Evolutionary conservation across 1,140 invertebrate species (phyloP), one percentile per base, ranked within the genome.

Genomic region (Heliothis virescens): DNA sequence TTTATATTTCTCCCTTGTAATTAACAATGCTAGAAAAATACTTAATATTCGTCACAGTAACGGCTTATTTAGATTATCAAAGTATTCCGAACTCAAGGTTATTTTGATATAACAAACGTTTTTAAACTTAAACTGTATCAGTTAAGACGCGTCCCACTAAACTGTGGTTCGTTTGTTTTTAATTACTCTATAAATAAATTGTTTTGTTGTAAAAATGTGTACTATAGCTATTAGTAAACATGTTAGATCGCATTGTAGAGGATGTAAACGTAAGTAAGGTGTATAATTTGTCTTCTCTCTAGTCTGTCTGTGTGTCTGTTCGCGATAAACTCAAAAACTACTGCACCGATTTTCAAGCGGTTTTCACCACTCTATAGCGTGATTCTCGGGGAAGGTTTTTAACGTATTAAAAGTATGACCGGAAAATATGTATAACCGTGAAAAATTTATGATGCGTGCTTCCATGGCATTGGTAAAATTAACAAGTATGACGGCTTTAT

Each of bases 151-250:
- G 5, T 41, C 41, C 41, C 7, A 41, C 29, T n/a, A 62, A 34
- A 62, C 29, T 41, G 15, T 41, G 60, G 29, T 16, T 41, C 29
- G 10, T 41, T 34, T 15, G 5, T 62, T n/a, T 15, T 62, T 62
- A 34, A 34, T 62, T 29, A 34, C 2, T 12, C 7, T 55, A 21
- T 57, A 3, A 18, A 57, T 53, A n/a, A 53, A n/a, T 41, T 41
- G 55, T 57, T 18, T 18, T 21, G 59, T 29, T 63, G 3, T 62
- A 63, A 63, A 63, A 41, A 63, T 63, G 60, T 63, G 60, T 63
- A 63, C 60, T 3, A n/a, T 63, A 0, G 60, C 60, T 41, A 63
- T 63, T 9, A 57, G 16, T 57, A 63, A 63, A 16, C 29, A 63
- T 47, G 16, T 29, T 5, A 63, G 60, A 11, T 16, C 41, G 60